Evolutionary conservation across 2,797 vertebrate genomes (phyloP).

Genomic region (Xerus rutilus): DNA sequence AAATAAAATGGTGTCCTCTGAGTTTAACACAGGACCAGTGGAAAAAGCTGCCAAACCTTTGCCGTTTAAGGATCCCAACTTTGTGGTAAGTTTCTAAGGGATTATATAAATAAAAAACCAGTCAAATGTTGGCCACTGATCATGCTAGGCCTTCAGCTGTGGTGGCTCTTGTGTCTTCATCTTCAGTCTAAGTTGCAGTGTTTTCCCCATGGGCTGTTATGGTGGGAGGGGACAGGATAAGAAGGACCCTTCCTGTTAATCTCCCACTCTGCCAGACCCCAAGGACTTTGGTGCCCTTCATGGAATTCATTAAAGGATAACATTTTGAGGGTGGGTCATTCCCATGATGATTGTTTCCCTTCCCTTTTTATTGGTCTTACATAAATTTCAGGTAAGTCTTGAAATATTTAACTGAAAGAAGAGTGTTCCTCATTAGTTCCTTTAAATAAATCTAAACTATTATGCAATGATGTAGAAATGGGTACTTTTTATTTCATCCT

Average conservation of each 20-base stretch:
- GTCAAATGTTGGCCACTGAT: background rate
- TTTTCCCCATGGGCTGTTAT: background rate
- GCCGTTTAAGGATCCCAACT: constrained; percentile 95
- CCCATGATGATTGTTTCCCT: background rate
- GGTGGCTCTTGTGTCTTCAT: background rate
- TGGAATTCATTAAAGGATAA: background rate
- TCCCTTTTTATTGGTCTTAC: background rate
- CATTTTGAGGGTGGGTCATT: background rate
- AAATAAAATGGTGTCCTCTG: constrained; percentile 89
- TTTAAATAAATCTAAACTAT: constrained; percentile 7
- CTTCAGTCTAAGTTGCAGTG: background rate
- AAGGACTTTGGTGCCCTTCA: background rate
- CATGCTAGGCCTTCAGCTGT: background rate
- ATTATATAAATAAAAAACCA: background rate
- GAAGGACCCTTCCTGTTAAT: background rate
- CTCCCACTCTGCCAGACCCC: background rate
- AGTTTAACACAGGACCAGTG: constrained; percentile 85
- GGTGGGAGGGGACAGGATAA: background rate
- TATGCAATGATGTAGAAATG: background rate
- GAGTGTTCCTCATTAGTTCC: background rate
- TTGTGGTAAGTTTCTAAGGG: constrained; percentile 90
- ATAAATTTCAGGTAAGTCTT: background rate
- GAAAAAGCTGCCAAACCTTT: constrained; percentile 91
- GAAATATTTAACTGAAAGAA: constrained; percentile 1
- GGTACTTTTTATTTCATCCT: constrained; percentile 77